Base-by-base conservation (phyloP, 2,113 vertebrate species). In the Austrofundulus limnaeus region DNA sequence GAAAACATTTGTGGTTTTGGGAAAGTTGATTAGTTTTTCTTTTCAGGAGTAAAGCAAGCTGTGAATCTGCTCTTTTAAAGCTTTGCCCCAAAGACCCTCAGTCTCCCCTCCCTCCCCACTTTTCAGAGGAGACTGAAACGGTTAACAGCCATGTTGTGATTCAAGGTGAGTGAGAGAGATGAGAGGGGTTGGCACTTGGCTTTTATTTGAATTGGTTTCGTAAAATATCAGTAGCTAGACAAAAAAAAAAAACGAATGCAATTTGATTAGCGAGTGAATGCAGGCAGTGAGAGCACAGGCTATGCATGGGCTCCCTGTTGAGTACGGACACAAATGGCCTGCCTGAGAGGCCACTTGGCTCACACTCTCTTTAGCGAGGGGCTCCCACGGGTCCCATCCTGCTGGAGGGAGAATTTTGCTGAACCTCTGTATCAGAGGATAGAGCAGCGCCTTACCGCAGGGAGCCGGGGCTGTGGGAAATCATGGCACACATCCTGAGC, bases 381-480 rank as follows among this genome's bases (percentile, higher is more conserved):
- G 71, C 66, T 75, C 67, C 54, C 60, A 54, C 55, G 50, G 72
- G 79, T 67, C 81, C 65, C 48, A 8, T 87, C 75, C 71, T 49
- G 61, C 81, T 63, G 66, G 77, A 82, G 80, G 83, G 87, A 78
- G 82, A 57, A 75, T 79, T 87, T 83, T 80, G 87, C 87, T 88
- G 81, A 91, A 87, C 88, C 91, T 92, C 92, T 92, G 88, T 90
- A 92, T 92, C 90, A 92, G 91, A 92, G 91, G 88, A 71, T 90
- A 87, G 88, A 85, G 90, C 87, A 78, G 72, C 81, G 75, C 87
- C 86, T 85, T 68, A 85, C 58, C 12, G 58, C 62, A 42, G 77
- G 83, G 80, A 83, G 87, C 81, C 78, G 72, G 72, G 70, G 81
- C 80, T 79, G 79, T 77, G 73, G 88, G 74, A 85, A 74, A 78